phyloP scores from a whole-genome alignment of 2,113 vertebrate genomes.

The Sinocyclocheilus maitianheensis region DNA sequence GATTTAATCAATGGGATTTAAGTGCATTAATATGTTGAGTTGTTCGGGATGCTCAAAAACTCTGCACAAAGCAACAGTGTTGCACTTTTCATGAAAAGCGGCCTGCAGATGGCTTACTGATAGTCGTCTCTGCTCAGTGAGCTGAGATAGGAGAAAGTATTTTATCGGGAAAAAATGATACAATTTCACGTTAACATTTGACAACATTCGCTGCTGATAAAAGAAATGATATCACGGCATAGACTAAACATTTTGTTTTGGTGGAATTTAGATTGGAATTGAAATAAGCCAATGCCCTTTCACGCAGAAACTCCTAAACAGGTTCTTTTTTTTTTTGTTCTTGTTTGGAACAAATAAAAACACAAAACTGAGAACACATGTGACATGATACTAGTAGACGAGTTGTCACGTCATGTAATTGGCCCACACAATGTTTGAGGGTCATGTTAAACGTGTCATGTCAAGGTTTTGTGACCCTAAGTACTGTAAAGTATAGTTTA shows the following conservation, averaged over 20 bases:
- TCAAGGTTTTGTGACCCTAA: conserved; percentile 7
- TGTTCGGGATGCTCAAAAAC: neutral
- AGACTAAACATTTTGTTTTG: conserved; percentile 21
- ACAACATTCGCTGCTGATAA: neutral
- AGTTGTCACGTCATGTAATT: neutral
- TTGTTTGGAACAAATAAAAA: neutral
- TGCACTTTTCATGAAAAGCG: neutral
- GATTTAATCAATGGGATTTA: neutral
- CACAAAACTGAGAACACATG: neutral
- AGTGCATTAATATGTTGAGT: neutral
- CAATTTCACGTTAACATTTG: neutral
- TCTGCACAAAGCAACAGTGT: neutral
- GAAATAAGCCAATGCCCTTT: neutral
- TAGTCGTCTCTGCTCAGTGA: neutral
- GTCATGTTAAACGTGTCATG: conserved; percentile 8
- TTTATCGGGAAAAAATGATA: neutral
- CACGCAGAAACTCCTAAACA: neutral
- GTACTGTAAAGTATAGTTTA: neutral
- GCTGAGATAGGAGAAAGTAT: conserved; percentile 10
- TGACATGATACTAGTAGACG: neutral
- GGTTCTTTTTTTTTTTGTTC: neutral
- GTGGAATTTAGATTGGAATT: neutral
- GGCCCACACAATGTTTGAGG: neutral
- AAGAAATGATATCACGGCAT: neutral
- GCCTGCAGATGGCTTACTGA: neutral